A percentile compares a stretch with the other conserved stretches of the same genome.
Evolutionary conservation across 2,797 vertebrate genomes (phyloP).

Genomic region (Chrosomus eos): DNA sequence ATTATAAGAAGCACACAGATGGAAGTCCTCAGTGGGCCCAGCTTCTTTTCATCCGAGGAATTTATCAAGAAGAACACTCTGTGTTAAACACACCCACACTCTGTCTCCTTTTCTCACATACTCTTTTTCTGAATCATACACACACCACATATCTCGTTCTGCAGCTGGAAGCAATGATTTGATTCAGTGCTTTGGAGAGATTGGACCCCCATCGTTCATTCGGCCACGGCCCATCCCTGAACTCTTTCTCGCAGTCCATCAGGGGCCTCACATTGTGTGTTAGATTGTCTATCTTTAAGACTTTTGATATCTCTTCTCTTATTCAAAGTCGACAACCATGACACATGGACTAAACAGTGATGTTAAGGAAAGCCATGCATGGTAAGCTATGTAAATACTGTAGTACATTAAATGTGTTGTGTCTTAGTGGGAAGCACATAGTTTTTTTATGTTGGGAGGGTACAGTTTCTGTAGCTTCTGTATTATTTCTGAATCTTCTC

Average conservation of each 20-base stretch:
- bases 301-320: conserved; percentile 28
- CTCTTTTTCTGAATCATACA: conserved; percentile 28
- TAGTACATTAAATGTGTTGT: background rate
- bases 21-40: conserved; percentile 37
- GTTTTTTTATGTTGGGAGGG: background rate
- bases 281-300: conserved; percentile 31
- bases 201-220: conserved; percentile 61
- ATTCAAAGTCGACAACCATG: conserved; percentile 22
- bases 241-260: conserved; percentile 64
- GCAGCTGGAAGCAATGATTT: conserved; percentile 69
- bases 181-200: conserved; percentile 68
- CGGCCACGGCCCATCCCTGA: conserved; percentile 53
- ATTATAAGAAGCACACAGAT: conserved; percentile 48
- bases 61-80: conserved; percentile 53
- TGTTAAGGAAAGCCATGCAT: background rate
- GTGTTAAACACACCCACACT: conserved; percentile 36
- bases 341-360: conserved; percentile 35
- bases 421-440: background rate
- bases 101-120: conserved; percentile 30
- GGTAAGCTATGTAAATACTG: background rate
- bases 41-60: conserved; percentile 51
- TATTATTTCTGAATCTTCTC: background rate
- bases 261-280: conserved; percentile 52
- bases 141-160: conserved; percentile 54
- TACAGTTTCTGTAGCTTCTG: background rate